phyloP scores from a whole-genome alignment of 2,888 invertebrate genomes.

The Silvanus unidentatus region DNA sequence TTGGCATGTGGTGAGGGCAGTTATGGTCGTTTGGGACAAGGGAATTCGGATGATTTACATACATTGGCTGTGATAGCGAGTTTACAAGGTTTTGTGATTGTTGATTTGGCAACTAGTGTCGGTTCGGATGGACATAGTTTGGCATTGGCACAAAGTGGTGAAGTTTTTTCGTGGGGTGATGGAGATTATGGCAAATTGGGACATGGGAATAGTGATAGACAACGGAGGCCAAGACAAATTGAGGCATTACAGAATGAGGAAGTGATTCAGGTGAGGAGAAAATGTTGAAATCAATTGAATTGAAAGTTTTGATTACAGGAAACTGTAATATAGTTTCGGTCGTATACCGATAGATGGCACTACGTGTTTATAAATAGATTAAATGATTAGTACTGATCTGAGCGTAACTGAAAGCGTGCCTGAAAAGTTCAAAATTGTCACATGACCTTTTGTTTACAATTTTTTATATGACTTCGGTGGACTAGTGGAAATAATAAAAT shows the following conservation, averaged over 20 bases:
- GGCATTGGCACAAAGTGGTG: slow-evolving; percentile 59
- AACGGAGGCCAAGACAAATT: slow-evolving; percentile 57
- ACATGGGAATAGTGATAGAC: slow-evolving; percentile 59
- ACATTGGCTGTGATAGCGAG: slow-evolving; percentile 54
- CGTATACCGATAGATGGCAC: too few relatives aligned
- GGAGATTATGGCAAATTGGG: slow-evolving; percentile 63
- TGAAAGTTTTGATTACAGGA: too few relatives aligned
- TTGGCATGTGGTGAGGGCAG: slow-evolving; percentile 61
- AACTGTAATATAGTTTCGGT: too few relatives aligned
- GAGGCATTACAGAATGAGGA: slow-evolving; percentile 58
- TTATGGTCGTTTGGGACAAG: slow-evolving; percentile 56
- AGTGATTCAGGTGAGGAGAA: slow-evolving; percentile 50
- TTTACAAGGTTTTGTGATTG: slow-evolving; percentile 60
- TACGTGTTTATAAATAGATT: too few relatives aligned
- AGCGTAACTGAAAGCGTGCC: too few relatives aligned
- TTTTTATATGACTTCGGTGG: too few relatives aligned
- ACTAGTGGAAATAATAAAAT: too few relatives aligned
- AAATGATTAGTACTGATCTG: too few relatives aligned
- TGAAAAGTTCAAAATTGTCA: too few relatives aligned
- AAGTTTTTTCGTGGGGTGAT: slow-evolving; percentile 63
- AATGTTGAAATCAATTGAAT: too few relatives aligned
- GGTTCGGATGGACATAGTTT: slow-evolving; percentile 62
- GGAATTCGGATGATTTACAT: slow-evolving; percentile 58
- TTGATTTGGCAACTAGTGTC: slow-evolving; percentile 56
- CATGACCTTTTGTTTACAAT: too few relatives aligned